Evolutionary conservation across 2,888 invertebrate species (phyloP).

Genomic region (Hermodice carunculata): DNA sequence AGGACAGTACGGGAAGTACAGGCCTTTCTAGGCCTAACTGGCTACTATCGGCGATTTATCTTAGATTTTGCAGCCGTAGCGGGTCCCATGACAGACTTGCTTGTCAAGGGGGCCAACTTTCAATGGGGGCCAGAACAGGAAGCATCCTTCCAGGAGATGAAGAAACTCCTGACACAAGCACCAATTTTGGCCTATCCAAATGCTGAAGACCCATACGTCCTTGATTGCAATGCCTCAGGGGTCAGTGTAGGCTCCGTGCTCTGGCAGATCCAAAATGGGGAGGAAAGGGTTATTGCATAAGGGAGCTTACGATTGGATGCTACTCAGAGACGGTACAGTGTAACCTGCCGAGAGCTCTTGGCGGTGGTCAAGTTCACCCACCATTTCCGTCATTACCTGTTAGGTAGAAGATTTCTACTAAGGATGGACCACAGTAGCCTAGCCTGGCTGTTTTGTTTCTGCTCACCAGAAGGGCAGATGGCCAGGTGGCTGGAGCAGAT

Average conservation of each 20-base stretch:
- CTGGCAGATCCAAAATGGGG: background rate
- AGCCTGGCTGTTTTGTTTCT: background rate
- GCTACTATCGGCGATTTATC: conserved; percentile 13
- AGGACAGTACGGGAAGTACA: no score
- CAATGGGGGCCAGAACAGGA: background rate
- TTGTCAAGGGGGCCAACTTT: background rate
- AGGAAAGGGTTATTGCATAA: background rate
- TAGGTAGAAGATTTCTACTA: background rate
- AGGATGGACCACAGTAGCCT: background rate
- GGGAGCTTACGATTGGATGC: background rate
- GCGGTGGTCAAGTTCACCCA: background rate
- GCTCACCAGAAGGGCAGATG: no score
- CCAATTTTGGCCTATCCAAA: conserved; percentile 10
- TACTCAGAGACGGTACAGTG: background rate
- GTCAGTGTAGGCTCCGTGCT: conserved; percentile 11
- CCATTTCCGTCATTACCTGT: background rate
- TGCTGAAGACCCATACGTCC: background rate
- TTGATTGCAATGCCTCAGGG: conserved; percentile 2
- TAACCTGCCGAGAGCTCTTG: background rate
- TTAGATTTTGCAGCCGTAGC: background rate
- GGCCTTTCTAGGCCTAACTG: conserved; percentile 4
- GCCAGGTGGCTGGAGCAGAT: background rate
- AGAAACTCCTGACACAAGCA: background rate
- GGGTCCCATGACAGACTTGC: background rate
- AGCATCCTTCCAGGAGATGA: background rate